Base-by-base conservation (phyloP, 2,888 invertebrate genomes). In the Glaucopsyche alexis region DNA sequence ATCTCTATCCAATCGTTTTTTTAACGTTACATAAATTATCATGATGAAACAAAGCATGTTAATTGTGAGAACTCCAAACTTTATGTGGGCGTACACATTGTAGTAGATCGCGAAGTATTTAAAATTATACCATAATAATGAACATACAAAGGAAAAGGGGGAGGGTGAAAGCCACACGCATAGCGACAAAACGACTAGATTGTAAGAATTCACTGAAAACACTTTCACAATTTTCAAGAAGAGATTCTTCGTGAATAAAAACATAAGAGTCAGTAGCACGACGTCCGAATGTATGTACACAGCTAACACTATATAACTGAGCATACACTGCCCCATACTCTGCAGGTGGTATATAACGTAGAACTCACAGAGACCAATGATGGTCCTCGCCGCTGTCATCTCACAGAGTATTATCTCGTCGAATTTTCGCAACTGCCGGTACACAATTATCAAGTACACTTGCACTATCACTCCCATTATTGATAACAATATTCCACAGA, bases 151-250 rank as follows among this genome's bases (percentile, higher is more conserved):
- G 6, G 85, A 87, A 0, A 87, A 11, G 0, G 84, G 84, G n/a
- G 86, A 66, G 1, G 85, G 80, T 1, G 82, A 38, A 0, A 77
- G 52, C 87, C 87, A 90, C 47, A 86, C 79, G 0, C 80, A 19
- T 3, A 81, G 19, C 0, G 83, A 83, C 0, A 82, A 71, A 0
- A 80, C 1, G 0, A 77, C 11, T 4, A 88, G 78, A 52, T 80
- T 83, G 13, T 74, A 75, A 55, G 81, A 81, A n/a, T 79, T 77
- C 6, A 80, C 67, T 2, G 77, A 74, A 47, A 87, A 87, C 64
- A 87, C 89, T 3, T 83, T 65, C 1, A 89, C 83, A 7, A 89
- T 81, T 79, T 89, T 89, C 16, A 87, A 83, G 76, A 88, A 89
- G 8, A 91, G 76, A 72, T 88, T 86, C 75, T 86, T 88, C 0